phyloP scores from a whole-genome alignment of 1,140 invertebrate species.

The Drosophila orosa region DNA sequence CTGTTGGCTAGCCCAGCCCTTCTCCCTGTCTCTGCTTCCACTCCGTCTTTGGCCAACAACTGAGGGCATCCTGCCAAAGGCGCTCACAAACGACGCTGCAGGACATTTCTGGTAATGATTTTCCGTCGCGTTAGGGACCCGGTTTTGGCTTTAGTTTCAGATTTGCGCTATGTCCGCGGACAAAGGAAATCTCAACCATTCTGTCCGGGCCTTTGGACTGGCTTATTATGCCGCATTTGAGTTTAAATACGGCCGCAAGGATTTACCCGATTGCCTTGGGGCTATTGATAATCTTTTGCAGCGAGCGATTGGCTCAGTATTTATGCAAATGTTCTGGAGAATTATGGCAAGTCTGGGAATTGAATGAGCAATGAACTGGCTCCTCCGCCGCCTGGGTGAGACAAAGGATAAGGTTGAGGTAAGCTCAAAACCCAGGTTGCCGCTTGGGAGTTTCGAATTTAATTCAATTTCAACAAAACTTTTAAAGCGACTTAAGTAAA shows the following conservation, averaged over 20 bases:
- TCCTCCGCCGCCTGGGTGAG: not conserved
- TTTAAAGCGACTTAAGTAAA: not conserved
- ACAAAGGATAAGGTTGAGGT: slow-evolving; percentile 11
- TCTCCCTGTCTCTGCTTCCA: slow-evolving; percentile 1
- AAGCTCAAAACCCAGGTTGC: not conserved
- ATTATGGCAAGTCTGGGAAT: slow-evolving; percentile 31
- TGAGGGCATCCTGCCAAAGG: slow-evolving; percentile 70
- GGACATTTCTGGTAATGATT: slow-evolving; percentile 78
- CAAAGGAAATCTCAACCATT: slow-evolving; percentile 28
- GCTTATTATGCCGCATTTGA: slow-evolving; percentile 72
- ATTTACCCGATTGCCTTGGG: slow-evolving; percentile 47
- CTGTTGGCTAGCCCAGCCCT: slow-evolving; percentile 24
- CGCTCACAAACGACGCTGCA: slow-evolving; percentile 74
- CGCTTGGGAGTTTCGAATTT: not conserved
- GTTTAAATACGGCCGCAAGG: slow-evolving; percentile 54
- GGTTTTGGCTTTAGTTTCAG: slow-evolving; percentile 45
- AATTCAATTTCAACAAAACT: slow-evolving; percentile 10
- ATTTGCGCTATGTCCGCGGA: slow-evolving; percentile 11
- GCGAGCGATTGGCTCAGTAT: slow-evolving; percentile 26
- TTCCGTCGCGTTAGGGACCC: slow-evolving; percentile 35
- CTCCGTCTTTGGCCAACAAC: slow-evolving; percentile 15
- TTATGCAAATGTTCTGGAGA: slow-evolving; percentile 38
- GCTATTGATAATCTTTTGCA: slow-evolving; percentile 49
- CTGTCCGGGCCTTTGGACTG: slow-evolving; percentile 32
- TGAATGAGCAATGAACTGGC: slow-evolving; percentile 16